These are phyloP conservation scores for Caenorhabditis tropicalis DNA, from an alignment of 1,140 invertebrate species.

Conservation along the genomic window DNA sequence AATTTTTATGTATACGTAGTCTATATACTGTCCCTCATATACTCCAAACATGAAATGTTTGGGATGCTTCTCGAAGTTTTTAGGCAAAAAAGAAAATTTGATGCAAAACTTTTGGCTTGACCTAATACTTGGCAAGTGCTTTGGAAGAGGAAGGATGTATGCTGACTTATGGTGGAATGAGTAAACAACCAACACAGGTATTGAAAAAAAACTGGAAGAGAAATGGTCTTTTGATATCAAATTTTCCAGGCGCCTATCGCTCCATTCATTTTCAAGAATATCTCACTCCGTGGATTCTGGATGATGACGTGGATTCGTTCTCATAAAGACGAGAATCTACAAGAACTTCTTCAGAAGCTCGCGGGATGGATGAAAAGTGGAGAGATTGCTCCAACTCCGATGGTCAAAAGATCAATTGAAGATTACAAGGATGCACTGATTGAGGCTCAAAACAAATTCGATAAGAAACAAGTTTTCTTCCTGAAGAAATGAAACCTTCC, in stretches of 20 bases:
- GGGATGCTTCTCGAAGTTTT: too few species aligned
- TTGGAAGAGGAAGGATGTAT: slow-evolving; percentile 58
- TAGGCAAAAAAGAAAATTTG: too few species aligned
- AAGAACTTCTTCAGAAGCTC: slow-evolving; percentile 82
- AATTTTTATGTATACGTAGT: too few species aligned
- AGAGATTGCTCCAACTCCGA: slow-evolving; percentile 80
- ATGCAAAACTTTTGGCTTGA: too few species aligned
- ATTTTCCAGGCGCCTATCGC: slow-evolving; percentile 81
- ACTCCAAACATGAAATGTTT: too few species aligned
- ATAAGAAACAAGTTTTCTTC: slow-evolving; percentile 63
- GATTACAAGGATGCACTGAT: slow-evolving; percentile 81
- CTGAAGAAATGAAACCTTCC: background rate
- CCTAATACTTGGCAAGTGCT: slow-evolving; percentile 48
- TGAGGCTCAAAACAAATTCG: slow-evolving; percentile 46
- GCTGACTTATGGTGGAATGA: slow-evolving; percentile 71
- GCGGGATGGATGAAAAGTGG: slow-evolving; percentile 78
- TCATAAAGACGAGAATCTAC: slow-evolving; percentile 71
- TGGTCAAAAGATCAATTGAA: slow-evolving; percentile 80
- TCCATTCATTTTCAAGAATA: slow-evolving; percentile 89
- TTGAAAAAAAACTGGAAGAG: background rate
- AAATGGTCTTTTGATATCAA: too few species aligned
- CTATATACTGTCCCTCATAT: too few species aligned
- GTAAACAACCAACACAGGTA: slow-evolving; percentile 62
- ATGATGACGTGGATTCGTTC: slow-evolving; percentile 84
- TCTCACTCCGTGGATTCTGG: slow-evolving; percentile 88